Evolutionary conservation across 1,140 invertebrate species (phyloP).

Genomic region (Mesaphorura yosii): DNA sequence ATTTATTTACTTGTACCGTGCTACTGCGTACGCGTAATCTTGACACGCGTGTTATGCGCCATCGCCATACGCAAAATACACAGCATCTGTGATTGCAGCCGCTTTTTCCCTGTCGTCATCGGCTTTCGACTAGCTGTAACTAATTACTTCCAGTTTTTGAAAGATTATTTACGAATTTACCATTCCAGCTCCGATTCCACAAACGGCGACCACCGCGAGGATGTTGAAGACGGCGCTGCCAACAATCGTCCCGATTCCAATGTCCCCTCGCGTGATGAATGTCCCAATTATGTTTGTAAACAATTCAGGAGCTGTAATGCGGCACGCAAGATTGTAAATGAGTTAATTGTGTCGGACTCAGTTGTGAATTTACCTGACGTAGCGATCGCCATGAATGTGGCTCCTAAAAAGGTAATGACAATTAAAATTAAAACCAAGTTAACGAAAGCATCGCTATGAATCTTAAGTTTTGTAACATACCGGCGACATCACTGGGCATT

Average conservation of each 20-base stretch:
- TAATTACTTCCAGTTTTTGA: no score
- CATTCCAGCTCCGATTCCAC: constrained; percentile 73
- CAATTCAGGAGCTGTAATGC: constrained; percentile 82
- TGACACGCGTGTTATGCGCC: no score
- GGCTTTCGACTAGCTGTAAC: no score
- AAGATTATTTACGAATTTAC: constrained; percentile 46
- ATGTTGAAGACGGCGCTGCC: constrained; percentile 91
- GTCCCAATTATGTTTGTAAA: constrained; percentile 87
- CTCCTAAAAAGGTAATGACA: constrained; percentile 67
- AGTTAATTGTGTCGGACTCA: not conserved
- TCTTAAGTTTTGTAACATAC: constrained; percentile 44
- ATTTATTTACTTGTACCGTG: no score
- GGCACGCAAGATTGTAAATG: no score
- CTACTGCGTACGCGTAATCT: no score
- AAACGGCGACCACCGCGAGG: constrained; percentile 76
- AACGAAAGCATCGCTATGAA: constrained; percentile 8
- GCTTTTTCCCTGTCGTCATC: no score
- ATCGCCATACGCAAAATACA: no score
- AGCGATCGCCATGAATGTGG: constrained; percentile 82
- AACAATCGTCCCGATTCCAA: constrained; percentile 66
- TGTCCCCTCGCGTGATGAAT: constrained; percentile 75
- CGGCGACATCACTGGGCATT: constrained; percentile 60
- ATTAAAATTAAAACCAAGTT: constrained; percentile 39
- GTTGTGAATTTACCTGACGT: constrained; percentile 51
- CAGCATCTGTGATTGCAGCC: no score